Base-by-base conservation (phyloP, 2,113 vertebrate species). In the Prietella phreatophila region DNA sequence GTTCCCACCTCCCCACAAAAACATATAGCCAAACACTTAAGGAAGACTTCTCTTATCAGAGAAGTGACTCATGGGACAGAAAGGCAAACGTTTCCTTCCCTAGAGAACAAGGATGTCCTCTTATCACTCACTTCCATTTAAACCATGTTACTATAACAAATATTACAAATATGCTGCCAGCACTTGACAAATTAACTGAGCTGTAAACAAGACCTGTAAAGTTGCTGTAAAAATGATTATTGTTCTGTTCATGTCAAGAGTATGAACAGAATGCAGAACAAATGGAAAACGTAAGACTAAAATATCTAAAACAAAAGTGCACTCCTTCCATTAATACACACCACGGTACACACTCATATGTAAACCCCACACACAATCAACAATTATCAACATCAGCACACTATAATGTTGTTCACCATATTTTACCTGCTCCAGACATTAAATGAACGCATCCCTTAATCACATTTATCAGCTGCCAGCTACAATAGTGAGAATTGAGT, bases 31-130 rank as follows among this genome's bases (percentile, higher is more conserved):
- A 88, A 65, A 60, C 8, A 17, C 39, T 58, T 36, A 47, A 84
- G n/a, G 14, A 42, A 30, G 42, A 53, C 61, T 61, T 13, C n/a
- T 79, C 81, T 90, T 89, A 87, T 90, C 89, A 90, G 27, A 53
- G 67, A 73, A 79, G 2, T 84, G 80, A 85, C 89, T 83, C 82
- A 82, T 9, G 85, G 83, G 86, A 87, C 91, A 90, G 91, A 86
- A 91, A 91, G 88, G 86, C 76, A 82, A 92, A 20, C 85, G 73
- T 91, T 91, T 90, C 85, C 87, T 88, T 87, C 75, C 56, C 69
- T 30, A 56, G 65, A 81, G 55, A 83, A 73, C 63, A 50, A 53
- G 65, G 82, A 84, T 22, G 33, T 47, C 75, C 75, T 73, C 67
- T 84, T 89, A 88, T 89, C 85, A 88, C 76, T 50, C 55, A 19